Base-by-base conservation (phyloP, 2,888 invertebrate genomes). In the Oxyteleia sp. region DNA sequence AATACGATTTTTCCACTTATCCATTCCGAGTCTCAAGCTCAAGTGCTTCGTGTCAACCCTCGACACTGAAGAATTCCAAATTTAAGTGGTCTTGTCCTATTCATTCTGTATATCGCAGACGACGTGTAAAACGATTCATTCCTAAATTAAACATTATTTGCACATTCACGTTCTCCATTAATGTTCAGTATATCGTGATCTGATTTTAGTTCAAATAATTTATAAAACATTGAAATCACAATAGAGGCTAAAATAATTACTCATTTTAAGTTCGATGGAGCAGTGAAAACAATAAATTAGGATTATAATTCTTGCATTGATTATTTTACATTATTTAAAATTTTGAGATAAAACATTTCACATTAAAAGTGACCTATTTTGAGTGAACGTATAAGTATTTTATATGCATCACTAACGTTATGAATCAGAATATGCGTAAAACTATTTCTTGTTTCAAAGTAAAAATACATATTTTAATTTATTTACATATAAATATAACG, bases 1-100 rank as follows among this genome's bases (percentile, higher is more conserved):
- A 74, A 74, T 74, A 74, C 74, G 45, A 74, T 74, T 74, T 72
- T 63, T 63, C 74, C 64, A 63, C 63, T 63, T 63, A 64, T 55
- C 63, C 53, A 55, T 74, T 74, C 13, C 55, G 23, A 32, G 35
- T 74, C 29, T n/a, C 35, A 43, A 64, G 41, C 74, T 53, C 55
- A 55, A 74, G 63, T 64, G 63, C 74, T 35, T 74, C 55, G 55
- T 55, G 74, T 51, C 74, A 59, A 74, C 74, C 63, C 74, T 74
- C 63, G 43, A 45, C 63, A 53, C 74, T 63, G 43, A 74, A 74
- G 74, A 74, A 74, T 74, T 74, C 74, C 74, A 63, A 74, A 74
- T 74, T 74, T 63, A 74, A 74, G 63, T 74, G 63, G 63, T 53
- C 59, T 71, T 74, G 63, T 63, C 51, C 61, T 51, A 53, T 29